Conservation (phyloP, 2,888 invertebrate species). For the Folsomia candida region DNA sequence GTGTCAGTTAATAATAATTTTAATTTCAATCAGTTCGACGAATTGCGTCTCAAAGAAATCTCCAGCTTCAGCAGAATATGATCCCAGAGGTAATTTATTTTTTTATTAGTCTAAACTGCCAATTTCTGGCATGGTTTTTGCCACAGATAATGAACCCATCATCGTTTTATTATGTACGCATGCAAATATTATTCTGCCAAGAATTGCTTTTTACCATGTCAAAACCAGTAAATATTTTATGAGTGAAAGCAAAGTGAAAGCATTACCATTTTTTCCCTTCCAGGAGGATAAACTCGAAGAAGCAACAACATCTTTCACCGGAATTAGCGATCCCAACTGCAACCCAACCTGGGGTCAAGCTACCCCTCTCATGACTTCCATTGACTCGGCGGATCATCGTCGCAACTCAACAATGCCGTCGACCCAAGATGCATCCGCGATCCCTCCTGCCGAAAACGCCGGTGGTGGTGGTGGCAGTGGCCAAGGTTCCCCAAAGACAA, state of each 20-base stretch:
- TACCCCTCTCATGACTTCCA: slow-evolving; percentile 38
- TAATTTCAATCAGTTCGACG: slow-evolving; percentile 46
- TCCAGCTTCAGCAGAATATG: slow-evolving; percentile 43
- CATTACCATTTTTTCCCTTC: too few relatives aligned
- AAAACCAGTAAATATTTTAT: too few relatives aligned
- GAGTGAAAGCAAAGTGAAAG: too few relatives aligned
- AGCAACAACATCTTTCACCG: slow-evolving; percentile 47
- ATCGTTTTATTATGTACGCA: too few relatives aligned
- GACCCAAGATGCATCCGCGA: not conserved
- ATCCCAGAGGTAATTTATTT: slow-evolving; percentile 43
- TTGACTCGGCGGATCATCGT: slow-evolving; percentile 1
- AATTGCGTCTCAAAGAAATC: slow-evolving; percentile 48
- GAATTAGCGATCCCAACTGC: slow-evolving; percentile 17
- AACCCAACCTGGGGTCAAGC: slow-evolving; percentile 42
- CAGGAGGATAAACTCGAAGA: slow-evolving; percentile 43
- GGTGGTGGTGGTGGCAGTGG: slow-evolving; percentile 20
- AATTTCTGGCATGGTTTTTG: too few relatives aligned
- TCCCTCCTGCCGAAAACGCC: slow-evolving; percentile 1
- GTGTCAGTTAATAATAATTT: too few relatives aligned
- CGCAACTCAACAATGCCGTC: not conserved
- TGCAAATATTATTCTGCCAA: too few relatives aligned
- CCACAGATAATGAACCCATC: too few relatives aligned
- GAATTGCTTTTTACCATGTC: too few relatives aligned
- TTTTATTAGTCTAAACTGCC: too few relatives aligned
- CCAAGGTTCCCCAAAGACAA: slow-evolving; percentile 23